These are phyloP conservation scores for Alcedo quadribrachys DNA, from an alignment of 2,797 vertebrate species.

Conservation along the genomic window DNA sequence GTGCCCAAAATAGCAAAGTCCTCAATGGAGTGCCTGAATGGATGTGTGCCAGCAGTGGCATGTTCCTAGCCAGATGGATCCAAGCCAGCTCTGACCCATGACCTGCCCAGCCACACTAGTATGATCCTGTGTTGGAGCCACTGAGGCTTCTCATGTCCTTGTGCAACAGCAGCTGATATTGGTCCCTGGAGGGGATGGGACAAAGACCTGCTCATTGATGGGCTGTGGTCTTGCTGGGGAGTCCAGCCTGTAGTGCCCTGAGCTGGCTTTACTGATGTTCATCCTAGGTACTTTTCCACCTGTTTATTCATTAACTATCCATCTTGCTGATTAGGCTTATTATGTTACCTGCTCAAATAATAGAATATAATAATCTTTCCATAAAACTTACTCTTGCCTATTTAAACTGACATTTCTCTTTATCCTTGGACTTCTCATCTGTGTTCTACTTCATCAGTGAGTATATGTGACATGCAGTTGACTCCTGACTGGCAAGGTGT, in stretches of 20 bases:
- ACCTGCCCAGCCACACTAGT: not conserved
- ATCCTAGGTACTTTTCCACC: not conserved
- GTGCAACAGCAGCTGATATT: not conserved
- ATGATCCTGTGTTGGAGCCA: not conserved
- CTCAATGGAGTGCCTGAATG: not conserved
- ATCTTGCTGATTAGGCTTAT: not conserved
- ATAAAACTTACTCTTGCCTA: not conserved
- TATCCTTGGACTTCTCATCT: not conserved
- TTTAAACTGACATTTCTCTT: not conserved
- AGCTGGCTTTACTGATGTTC: not conserved
- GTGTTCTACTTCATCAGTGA: not conserved
- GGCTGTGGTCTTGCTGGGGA: not conserved
- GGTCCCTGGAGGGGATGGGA: not conserved
- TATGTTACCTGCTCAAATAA: not conserved
- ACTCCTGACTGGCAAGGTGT: not conserved
- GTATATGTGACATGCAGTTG: not conserved
- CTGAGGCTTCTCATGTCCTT: not conserved
- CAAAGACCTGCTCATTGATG: fast-evolving
- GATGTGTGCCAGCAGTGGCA: not conserved
- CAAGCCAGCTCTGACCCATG: not conserved
- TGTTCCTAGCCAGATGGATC: not conserved
- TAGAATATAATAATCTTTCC: not conserved
- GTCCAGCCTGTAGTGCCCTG: not conserved
- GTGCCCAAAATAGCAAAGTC: not conserved
- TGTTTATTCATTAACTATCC: not conserved